Evolutionary conservation across 23 tunicate species (phyloP), one percentile per base, ranked within the genome.

Genomic region (Halocynthia aurantium): DNA sequence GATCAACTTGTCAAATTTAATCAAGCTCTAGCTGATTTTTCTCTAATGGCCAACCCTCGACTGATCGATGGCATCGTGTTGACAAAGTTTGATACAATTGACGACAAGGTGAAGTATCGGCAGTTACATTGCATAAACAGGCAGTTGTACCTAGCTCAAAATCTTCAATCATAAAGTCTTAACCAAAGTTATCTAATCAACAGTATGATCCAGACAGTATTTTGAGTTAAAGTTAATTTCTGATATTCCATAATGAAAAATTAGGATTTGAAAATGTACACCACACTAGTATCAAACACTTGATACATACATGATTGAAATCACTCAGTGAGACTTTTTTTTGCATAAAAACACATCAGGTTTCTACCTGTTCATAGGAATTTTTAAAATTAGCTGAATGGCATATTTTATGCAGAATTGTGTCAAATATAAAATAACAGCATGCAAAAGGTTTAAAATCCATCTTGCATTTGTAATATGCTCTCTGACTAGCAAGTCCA

Each of bases 51-150:
- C 5, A 74, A 90, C 61, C 99, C 99, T 7, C 76, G 90, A 50
- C 73, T 76, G 19, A 96, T 96, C 77, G 99, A 96, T 65, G 99
- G 99, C 13, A 96, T 96, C 67, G 99, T 96, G 7, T 81, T 96
- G 31, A 90, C 99, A 52, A 96, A 96, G 68, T 96, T 96, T 69
- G 99, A 96, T 61, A 96, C 99, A 6, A 96, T 96, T 61, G 99
- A 96, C 54, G 96, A 90, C 83, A 96, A 96, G 88, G 99, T 92
- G 61, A 55, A 61, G 1, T 31, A 31, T 31, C 44, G 44, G 44
- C 44, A 31, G 44, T 52, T 52, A 40, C 40, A 15, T 68, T 68
- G 18, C 17, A n/a, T 17, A n/a, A 60, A n/a, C 4, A 17, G 65
- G 17, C 18, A n/a, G 4, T n/a, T 60, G 17, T 60, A n/a, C 18